Evolutionary conservation across 1,140 invertebrate genomes (phyloP), one percentile per base, ranked within the genome.

Genomic region (Polypedilum vanderplanki): DNA sequence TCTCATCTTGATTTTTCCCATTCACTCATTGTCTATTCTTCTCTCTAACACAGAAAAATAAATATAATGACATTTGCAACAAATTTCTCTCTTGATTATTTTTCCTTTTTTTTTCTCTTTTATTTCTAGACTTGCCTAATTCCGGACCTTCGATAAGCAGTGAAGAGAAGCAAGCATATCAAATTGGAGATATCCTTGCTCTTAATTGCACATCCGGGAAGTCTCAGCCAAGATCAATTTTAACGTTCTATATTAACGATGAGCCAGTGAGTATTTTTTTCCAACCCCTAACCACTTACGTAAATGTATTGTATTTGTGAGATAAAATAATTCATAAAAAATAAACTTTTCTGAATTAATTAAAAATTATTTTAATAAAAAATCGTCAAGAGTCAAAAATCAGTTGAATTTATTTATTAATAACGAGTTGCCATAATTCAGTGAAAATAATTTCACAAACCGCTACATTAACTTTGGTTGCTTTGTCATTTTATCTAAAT

Each of bases 171-270:
- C 88, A 92, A 5, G 24, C 24, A 81, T 90, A 93, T 80, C 88
- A 91, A 82, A 89, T 88, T 78, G 93, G 92, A 40, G 92, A 94
- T 80, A 88, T 88, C 75, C 86, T 95, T 77, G 89, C 90, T 80
- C 83, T 94, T 76, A 95, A 94, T 83, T 95, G 93, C 81, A 93
- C 91, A 18, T 94, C 92, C 22, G 90, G 89, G 41, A 90, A 89
- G 80, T 93, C 92, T 73, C 89, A 89, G 81, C 92, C 92, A 22
- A 87, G 89, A 33, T 90, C 92, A 9, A 84, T 87, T 74, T 85
- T 94, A 40, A 88, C 88, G 79, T 94, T 91, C 91, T 93, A 89
- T 83, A 91, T 94, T 81, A 93, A 94, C 81, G 91, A 91, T 77
- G 85, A 89, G 79, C 87, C 88, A 87, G 92, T 93, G 85, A 85